These are phyloP conservation scores for Elysia crispata DNA, from an alignment of 2,888 invertebrate genomes.

Conservation along the genomic window DNA sequence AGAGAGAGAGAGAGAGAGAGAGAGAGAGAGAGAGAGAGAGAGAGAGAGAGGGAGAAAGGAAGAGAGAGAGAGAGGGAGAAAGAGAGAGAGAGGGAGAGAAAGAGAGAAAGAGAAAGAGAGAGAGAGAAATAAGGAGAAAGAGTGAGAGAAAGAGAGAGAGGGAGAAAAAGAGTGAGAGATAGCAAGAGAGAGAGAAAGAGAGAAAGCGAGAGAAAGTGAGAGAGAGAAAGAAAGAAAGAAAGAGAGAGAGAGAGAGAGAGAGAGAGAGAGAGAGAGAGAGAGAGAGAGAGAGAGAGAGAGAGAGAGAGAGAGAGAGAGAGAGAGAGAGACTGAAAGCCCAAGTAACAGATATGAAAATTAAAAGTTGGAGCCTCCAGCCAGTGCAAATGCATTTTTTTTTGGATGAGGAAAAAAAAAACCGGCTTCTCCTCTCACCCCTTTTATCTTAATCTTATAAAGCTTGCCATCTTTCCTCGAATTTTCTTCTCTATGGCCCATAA, in stretches of 20 bases:
- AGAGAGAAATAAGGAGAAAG: too few species aligned
- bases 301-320: too few species aligned
- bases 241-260: slow-evolving; percentile 19
- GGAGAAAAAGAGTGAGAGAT: neutral
- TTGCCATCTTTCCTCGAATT: too few species aligned
- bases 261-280: slow-evolving; percentile 18
- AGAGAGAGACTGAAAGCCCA: too few species aligned
- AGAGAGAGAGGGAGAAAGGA: neutral
- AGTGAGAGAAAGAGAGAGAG: neutral
- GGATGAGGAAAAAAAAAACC: too few species aligned
- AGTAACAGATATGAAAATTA: too few species aligned
- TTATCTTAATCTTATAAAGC: too few species aligned
- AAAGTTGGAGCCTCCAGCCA: too few species aligned
- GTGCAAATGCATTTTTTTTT: too few species aligned
- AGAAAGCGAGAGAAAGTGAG: neutral
- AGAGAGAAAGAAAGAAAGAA: neutral
- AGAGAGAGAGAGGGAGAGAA: neutral
- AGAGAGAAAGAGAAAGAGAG: neutral
- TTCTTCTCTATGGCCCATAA: too few species aligned
- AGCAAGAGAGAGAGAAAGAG: neutral
- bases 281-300: neutral
- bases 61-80: neutral
- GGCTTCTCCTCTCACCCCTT: too few species aligned
- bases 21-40: neutral
- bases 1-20: neutral